A percentile compares a stretch with the other conserved stretches of the same genome.
phyloP scores from a whole-genome alignment of 1,140 invertebrate genomes.

The Trichomalopsis sarcophagae region DNA sequence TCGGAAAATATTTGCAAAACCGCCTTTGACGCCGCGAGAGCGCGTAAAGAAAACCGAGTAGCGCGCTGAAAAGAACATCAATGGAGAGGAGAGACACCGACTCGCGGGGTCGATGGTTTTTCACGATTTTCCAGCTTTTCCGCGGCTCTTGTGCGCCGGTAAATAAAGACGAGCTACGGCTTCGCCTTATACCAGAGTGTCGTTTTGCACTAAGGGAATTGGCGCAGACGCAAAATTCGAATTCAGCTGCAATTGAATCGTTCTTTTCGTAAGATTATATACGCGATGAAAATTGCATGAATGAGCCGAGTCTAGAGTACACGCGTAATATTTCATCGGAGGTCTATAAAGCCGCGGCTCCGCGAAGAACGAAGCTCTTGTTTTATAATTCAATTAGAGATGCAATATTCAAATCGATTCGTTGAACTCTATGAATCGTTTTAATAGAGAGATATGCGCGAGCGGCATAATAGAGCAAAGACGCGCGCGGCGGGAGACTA shows the following conservation, averaged over 20 bases:
- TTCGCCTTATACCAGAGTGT: neutral
- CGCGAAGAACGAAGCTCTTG: neutral
- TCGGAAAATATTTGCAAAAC: neutral
- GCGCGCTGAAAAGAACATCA: neutral
- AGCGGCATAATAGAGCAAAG: neutral
- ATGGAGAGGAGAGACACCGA: neutral
- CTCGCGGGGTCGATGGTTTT: neutral
- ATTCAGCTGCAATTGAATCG: neutral
- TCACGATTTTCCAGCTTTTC: neutral
- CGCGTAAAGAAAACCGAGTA: neutral
- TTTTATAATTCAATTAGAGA: constrained; percentile 1
- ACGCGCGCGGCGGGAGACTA: neutral
- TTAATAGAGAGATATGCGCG: neutral
- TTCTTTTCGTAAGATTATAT: neutral
- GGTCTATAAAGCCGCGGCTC: neutral
- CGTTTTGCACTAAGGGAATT: neutral
- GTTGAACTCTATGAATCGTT: neutral
- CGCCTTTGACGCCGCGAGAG: constrained; percentile 3
- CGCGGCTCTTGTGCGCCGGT: neutral
- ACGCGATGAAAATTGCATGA: neutral
- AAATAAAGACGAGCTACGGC: too few species aligned
- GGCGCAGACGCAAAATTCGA: neutral
- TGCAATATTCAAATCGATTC: neutral
- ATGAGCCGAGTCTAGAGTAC: neutral
- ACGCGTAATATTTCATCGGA: neutral